A percentile compares a stretch with the other conserved stretches of the same genome.
Conservation (phyloP, 2,113 vertebrate genomes). For the Hoplias malabaricus region DNA sequence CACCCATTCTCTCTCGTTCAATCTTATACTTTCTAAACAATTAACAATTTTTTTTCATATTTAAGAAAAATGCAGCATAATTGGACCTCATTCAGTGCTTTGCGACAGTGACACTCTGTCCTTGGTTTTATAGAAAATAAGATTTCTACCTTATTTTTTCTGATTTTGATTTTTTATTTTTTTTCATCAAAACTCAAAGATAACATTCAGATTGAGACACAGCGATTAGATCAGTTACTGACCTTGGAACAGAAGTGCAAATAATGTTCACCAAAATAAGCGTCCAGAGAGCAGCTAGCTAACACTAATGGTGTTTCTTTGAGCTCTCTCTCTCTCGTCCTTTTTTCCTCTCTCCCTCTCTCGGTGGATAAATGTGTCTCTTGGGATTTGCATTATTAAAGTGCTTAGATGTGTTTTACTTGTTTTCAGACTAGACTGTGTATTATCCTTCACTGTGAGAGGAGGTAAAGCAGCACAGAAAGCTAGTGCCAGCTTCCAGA, state of each 20-base stretch:
- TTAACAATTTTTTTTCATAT: too few relatives aligned
- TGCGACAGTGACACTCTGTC: too few relatives aligned
- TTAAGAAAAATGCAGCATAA: too few relatives aligned
- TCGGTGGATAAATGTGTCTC: constrained; percentile 61
- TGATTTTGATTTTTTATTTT: too few relatives aligned
- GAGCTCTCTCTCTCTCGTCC: constrained; percentile 59
- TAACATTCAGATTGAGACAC: background rate
- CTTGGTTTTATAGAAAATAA: too few relatives aligned
- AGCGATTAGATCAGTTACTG: background rate
- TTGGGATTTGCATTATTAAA: constrained; percentile 73
- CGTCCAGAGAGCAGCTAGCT: background rate
- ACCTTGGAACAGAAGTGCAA: background rate
- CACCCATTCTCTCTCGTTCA: too few relatives aligned
- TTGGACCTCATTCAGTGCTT: too few relatives aligned
- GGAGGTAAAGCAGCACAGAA: constrained; percentile 57
- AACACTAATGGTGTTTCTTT: constrained; percentile 55
- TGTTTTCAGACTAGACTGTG: constrained; percentile 70
- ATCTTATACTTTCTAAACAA: too few relatives aligned
- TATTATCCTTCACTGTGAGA: constrained; percentile 60
- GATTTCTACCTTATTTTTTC: too few relatives aligned
- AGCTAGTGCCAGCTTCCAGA: constrained; percentile 53
- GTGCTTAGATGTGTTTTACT: constrained; percentile 70
- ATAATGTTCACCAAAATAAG: background rate
- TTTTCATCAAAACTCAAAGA: too few relatives aligned
- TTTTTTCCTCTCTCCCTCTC: constrained; percentile 59